Evolutionary conservation across 1,140 invertebrate species (phyloP), one percentile per base, ranked within the genome.

Genomic region (Parasteatoda tepidariorum): DNA sequence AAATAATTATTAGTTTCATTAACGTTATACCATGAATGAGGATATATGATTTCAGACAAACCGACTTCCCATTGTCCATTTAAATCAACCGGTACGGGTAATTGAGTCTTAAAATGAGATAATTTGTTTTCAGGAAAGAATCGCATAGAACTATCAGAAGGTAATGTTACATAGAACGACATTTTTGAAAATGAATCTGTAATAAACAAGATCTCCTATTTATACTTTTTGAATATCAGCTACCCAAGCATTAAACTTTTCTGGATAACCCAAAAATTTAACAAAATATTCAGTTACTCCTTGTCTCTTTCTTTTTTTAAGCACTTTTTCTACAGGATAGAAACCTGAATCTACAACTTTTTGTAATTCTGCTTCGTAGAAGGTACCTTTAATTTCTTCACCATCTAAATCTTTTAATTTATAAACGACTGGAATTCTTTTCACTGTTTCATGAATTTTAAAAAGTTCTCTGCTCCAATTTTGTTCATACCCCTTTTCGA

Each of bases 401-500:
- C 62, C 62, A 64, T 33, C 28, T 64, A 70, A 70, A 41, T 70
- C 67, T 26, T 70, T 26, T 26, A 70, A 28, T 70, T 41, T 48
- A 24, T 54, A n/a, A 70, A 26, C 24, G 54, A n/a, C 13, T 33
- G 30, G 28, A 66, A 24, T 66, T 62, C 30, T 48, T 6, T 28
- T n/a, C 31, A 55, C 0, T 9, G 9, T 73, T 6, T 30, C 38
- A 28, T 41, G 6, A 34, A 85, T 59, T 48, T 11, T 85, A 75
- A 86, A 83, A 38, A 85, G 33, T 74, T 86, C 64, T 48, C 13
- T 38, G 57, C n/a, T 84, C 79, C 68, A 84, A 38, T 84, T 79
- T n/a, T 68, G 48, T 13, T 54, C 18, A 24, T 64, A 85, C 2
- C 84, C 71, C 73, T 86, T 86, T 9, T 85, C 55, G 41, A 86